phyloP scores from a whole-genome alignment of 2,888 invertebrate genomes.

The Pyrgus malvae region DNA sequence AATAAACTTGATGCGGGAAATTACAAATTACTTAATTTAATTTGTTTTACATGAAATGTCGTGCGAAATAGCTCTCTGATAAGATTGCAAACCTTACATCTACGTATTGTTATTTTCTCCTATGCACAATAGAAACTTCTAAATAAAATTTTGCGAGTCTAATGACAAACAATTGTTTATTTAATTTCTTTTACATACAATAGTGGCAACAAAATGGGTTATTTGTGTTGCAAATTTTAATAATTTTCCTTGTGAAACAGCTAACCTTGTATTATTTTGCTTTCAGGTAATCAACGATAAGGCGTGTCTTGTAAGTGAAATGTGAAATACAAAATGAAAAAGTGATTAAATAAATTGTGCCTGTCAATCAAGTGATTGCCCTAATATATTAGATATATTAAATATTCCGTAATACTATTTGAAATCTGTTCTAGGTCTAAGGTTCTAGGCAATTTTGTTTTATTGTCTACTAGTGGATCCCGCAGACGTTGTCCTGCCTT shows the following conservation, averaged over 20 bases:
- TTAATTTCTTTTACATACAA: conserved; percentile 10
- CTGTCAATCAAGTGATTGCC: conserved; percentile 15
- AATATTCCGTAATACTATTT: conserved; percentile 2
- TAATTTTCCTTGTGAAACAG: conserved; percentile 8
- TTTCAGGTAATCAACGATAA: conserved; percentile 23
- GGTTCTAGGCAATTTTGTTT: background rate
- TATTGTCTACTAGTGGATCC: background rate
- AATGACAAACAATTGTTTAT: conserved; percentile 2
- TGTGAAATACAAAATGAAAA: background rate
- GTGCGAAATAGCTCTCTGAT: background rate
- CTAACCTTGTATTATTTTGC: conserved; percentile 9
- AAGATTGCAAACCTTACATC: background rate
- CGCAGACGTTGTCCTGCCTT: too few species aligned
- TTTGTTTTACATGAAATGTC: background rate
- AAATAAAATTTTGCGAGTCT: background rate
- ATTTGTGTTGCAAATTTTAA: conserved; percentile 7
- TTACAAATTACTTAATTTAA: background rate
- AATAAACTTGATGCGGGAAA: background rate
- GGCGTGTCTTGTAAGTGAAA: conserved; percentile 11
- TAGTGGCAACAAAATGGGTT: background rate
- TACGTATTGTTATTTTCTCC: background rate
- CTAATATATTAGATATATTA: conserved; percentile 17
- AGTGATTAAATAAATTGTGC: conserved; percentile 4
- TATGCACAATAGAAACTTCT: conserved; percentile 3
- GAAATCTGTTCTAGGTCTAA: background rate